These are phyloP conservation scores for Nephrotoma flavescens DNA, from an alignment of 2,888 invertebrate genomes.

Conservation along the genomic window DNA sequence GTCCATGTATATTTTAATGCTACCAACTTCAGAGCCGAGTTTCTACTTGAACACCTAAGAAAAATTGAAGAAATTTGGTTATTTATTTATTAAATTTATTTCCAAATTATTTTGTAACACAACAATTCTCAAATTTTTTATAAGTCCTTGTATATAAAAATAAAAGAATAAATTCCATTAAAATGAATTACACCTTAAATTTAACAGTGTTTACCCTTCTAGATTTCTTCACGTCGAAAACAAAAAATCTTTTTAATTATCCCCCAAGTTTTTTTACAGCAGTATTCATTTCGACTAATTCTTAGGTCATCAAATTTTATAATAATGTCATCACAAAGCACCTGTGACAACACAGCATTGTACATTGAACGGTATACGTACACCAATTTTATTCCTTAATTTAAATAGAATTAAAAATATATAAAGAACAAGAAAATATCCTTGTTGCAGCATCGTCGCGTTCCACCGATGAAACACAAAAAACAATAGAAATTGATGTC, in stretches of 20 bases:
- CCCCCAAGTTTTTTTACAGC: not conserved
- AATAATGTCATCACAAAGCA: not conserved
- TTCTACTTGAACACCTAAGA: too few species aligned
- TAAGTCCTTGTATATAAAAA: too few species aligned
- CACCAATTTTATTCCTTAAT: not conserved
- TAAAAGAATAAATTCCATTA: not conserved
- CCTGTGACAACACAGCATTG: not conserved
- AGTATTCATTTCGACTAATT: not conserved
- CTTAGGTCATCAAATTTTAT: not conserved
- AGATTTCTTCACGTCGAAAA: not conserved
- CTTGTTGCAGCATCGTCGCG: not conserved
- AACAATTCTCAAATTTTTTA: too few species aligned
- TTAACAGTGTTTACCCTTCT: not conserved
- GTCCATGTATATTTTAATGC: too few species aligned
- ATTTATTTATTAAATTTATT: too few species aligned
- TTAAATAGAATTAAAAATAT: not conserved
- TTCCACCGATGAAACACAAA: not conserved
- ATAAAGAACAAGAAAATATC: not conserved
- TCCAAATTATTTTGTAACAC: too few species aligned
- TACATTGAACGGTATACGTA: not conserved
- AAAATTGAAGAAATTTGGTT: too few species aligned
- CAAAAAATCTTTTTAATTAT: not conserved
- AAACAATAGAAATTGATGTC: not conserved
- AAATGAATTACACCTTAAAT: not conserved
- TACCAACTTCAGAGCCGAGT: too few species aligned